A percentile compares a stretch with the other conserved stretches of the same genome.
These are phyloP conservation scores for Temnothorax nylanderi DNA, from an alignment of 1,140 invertebrate genomes.

Conservation along the genomic window DNA sequence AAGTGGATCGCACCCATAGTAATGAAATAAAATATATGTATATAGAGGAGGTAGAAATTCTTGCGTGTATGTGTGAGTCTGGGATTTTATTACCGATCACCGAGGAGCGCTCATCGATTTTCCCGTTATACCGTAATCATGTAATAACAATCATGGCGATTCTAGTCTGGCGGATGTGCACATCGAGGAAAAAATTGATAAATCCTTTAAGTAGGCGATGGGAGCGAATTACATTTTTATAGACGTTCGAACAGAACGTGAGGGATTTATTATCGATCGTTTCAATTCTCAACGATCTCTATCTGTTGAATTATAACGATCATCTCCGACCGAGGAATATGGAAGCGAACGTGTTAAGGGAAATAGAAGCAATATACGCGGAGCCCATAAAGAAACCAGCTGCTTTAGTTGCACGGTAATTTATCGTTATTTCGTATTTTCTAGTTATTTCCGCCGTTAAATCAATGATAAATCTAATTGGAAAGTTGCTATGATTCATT, in stretches of 20 bases:
- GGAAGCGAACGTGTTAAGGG: constrained; percentile 1
- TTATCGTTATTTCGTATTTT: constrained; percentile 15
- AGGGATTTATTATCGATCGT: constrained; percentile 71
- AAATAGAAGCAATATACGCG: constrained; percentile 26
- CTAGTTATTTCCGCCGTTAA: constrained; percentile 7
- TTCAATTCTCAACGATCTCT: constrained; percentile 54
- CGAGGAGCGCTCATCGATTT: constrained; percentile 27
- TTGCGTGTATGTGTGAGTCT: background rate
- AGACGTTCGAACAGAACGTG: constrained; percentile 29
- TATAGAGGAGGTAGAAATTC: constrained; percentile 38
- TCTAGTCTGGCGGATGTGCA: constrained; percentile 5
- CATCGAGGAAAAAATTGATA: constrained; percentile 34
- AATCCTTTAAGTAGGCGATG: constrained; percentile 38
- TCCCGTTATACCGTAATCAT: constrained; percentile 50
- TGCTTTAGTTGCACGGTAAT: constrained; percentile 6
- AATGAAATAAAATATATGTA: background rate
- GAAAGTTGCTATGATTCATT: background rate
- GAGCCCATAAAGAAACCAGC: constrained; percentile 25
- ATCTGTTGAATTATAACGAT: constrained; percentile 60
- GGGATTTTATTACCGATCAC: constrained; percentile 40
- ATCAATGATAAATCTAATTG: constrained; percentile 16
- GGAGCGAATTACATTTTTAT: constrained; percentile 44
- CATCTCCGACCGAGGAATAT: constrained; percentile 3
- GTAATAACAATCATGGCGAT: constrained; percentile 53
- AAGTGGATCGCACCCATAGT: too few species aligned